phyloP scores from a whole-genome alignment of 2,113 vertebrate genomes.

The Megaleporinus macrocephalus region DNA sequence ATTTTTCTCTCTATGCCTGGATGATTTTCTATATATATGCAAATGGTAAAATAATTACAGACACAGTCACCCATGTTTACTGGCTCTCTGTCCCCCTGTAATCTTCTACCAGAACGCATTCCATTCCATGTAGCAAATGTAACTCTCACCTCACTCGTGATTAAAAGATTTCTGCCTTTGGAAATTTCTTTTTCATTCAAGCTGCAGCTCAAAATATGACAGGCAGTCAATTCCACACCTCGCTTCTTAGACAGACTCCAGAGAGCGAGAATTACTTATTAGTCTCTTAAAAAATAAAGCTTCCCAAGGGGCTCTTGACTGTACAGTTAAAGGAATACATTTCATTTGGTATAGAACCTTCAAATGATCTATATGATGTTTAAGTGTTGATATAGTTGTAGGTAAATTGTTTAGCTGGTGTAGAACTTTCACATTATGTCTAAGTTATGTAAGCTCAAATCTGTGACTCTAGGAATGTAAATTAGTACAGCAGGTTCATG shows the following conservation, averaged over 20 bases:
- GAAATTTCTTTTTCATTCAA: constrained; percentile 29
- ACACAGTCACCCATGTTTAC: constrained; percentile 40
- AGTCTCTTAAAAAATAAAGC: not conserved
- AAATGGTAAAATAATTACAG: constrained; percentile 60
- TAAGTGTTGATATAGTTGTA: too few relatives aligned
- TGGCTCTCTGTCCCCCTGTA: constrained; percentile 20
- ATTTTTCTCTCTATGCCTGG: constrained; percentile 32
- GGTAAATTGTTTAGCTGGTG: too few relatives aligned
- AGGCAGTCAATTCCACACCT: not conserved
- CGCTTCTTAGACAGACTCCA: not conserved
- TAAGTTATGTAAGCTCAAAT: not conserved
- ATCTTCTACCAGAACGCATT: constrained; percentile 29
- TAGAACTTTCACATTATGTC: too few relatives aligned
- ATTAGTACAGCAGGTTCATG: too few relatives aligned
- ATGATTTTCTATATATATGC: constrained; percentile 58
- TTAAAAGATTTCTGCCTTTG: constrained; percentile 17
- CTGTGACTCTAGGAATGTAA: not conserved
- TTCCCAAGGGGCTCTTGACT: not conserved
- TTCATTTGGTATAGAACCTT: not conserved
- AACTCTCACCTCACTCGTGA: constrained; percentile 16
- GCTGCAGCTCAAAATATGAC: not conserved
- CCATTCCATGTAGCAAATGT: constrained; percentile 24
- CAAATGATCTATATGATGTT: too few relatives aligned
- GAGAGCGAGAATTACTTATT: constrained; percentile 14
- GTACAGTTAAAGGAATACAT: not conserved